These are phyloP conservation scores for Chiloscyllium punctatum DNA, from an alignment of 2,797 vertebrate species.

Conservation along the genomic window DNA sequence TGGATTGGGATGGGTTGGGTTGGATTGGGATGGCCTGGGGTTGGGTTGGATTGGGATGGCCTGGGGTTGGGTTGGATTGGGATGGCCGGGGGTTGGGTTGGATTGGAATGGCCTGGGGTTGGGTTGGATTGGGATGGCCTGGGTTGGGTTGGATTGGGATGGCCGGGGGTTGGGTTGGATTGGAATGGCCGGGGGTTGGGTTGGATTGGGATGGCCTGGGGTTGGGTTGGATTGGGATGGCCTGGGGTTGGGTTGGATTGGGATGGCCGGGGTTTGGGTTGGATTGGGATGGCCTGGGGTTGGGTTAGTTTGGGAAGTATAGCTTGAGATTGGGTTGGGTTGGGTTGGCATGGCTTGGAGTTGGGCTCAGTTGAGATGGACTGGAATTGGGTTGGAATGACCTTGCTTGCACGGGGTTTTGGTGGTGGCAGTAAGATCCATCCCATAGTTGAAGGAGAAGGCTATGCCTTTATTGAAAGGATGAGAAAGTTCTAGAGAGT, in stretches of 20 bases:
- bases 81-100: neutral
- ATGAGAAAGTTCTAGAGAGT: no score
- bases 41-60: neutral
- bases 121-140: neutral
- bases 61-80: neutral
- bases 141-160: neutral
- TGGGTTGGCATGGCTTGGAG: neutral
- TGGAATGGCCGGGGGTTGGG: neutral
- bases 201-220: neutral
- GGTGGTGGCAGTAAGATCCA: neutral
- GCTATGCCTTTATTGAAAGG: no score
- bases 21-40: neutral
- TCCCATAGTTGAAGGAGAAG: no score
- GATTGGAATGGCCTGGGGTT: neutral
- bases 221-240: neutral
- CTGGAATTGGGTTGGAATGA: neutral
- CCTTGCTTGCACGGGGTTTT: neutral
- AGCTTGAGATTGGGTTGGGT: neutral
- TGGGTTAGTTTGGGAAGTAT: neutral
- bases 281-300: neutral
- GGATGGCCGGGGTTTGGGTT: neutral
- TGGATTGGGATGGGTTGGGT: neutral
- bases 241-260: neutral
- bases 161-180: neutral
- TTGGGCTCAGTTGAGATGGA: neutral